A percentile compares a stretch with the other conserved stretches of the same genome.
phyloP scores from a whole-genome alignment of 2,797 vertebrate genomes.

The Channallabes apus region DNA sequence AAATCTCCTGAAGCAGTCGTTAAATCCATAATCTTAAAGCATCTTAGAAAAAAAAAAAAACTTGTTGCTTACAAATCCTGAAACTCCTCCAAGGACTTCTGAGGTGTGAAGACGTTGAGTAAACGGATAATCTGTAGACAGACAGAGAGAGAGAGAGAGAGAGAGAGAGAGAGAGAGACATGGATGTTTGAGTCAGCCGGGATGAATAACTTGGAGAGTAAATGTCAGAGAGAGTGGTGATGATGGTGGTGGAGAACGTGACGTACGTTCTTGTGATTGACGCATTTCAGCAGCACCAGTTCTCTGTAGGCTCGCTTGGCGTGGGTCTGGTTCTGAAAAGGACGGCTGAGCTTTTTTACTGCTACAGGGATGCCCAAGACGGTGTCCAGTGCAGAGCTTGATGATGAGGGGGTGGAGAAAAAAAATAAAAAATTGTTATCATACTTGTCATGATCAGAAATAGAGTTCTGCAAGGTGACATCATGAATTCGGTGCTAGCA shows the following conservation, averaged over 20 bases:
- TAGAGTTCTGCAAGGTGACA: background rate
- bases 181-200: background rate
- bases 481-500: background rate
- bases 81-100: conserved; percentile 98
- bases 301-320: conserved; percentile 93
- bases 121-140: conserved; percentile 89
- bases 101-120: conserved; percentile 97
- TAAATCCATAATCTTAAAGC: conserved; percentile 10
- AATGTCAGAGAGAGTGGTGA: background rate
- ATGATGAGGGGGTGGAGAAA: conserved; percentile 48
- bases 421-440: background rate
- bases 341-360: conserved; percentile 95
- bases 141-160: too few relatives aligned
- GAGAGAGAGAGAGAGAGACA: conserved; percentile 47
- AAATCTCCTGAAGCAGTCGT: conserved; percentile 1
- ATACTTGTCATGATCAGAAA: background rate
- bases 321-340: conserved; percentile 81
- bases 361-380: conserved; percentile 91
- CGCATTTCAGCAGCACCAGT: conserved; percentile 95
- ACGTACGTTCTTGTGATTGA: conserved; percentile 98
- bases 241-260: background rate
- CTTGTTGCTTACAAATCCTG: conserved; percentile 92
- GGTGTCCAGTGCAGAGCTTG: conserved; percentile 91
- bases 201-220: background rate
- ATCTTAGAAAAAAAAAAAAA: conserved; percentile 32